A percentile compares a stretch with the other conserved stretches of the same genome.
Evolutionary conservation across 2,797 vertebrate genomes (phyloP).

Genomic region (Eidolon dupreanum): DNA sequence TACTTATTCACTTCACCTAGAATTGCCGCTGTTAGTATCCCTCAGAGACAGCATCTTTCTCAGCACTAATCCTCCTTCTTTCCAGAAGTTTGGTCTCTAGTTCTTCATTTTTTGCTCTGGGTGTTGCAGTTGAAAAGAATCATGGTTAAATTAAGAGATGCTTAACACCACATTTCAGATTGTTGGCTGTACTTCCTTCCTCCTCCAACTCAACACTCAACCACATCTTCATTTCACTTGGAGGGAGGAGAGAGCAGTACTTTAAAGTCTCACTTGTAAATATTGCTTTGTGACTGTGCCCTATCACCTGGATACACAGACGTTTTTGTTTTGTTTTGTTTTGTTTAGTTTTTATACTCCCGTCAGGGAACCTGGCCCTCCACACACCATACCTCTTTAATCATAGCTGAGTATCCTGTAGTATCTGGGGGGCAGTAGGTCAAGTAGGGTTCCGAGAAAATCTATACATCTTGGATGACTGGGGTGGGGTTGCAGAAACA

Average conservation of each 20-base stretch:
- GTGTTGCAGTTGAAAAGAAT: neutral
- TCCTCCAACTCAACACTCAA: neutral
- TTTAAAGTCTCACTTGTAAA: neutral
- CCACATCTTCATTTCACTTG: neutral
- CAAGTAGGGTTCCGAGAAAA: neutral
- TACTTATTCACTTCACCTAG: neutral
- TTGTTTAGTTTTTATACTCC: neutral
- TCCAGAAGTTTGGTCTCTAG: neutral
- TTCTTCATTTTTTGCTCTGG: neutral
- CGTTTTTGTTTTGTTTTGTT: neutral
- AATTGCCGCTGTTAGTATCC: neutral
- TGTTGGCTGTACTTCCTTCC: neutral
- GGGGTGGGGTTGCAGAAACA: no score
- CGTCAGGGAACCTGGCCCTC: neutral
- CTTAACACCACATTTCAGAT: neutral
- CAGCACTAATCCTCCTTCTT: neutral
- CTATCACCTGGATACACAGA: neutral
- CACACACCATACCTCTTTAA: neutral
- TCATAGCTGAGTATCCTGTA: neutral
- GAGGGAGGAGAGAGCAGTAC: rapidly evolving
- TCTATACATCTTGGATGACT: neutral
- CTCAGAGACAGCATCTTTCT: neutral
- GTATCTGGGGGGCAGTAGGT: rapidly evolving
- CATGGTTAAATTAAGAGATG: neutral
- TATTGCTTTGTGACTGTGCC: neutral